Evolutionary conservation across 1,140 invertebrate genomes (phyloP).

Genomic region (Bombyx mandarina): DNA sequence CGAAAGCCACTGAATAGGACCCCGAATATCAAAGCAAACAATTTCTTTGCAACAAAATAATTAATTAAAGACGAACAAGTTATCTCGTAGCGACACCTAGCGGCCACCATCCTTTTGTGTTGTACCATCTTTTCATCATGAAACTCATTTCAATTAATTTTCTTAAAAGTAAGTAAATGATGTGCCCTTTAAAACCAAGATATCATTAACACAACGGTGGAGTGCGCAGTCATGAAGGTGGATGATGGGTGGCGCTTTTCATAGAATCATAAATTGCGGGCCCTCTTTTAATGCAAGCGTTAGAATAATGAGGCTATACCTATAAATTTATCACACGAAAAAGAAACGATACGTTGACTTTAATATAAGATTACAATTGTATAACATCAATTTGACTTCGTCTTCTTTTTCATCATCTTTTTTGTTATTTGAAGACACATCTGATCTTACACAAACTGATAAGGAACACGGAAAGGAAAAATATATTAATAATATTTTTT

Average conservation of each 20-base stretch:
- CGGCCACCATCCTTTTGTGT: slow-evolving; percentile 55
- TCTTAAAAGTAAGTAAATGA: slow-evolving; percentile 67
- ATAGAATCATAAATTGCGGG: too few relatives aligned
- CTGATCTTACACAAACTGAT: too few relatives aligned
- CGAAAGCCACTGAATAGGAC: slow-evolving; percentile 40
- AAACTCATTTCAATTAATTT: slow-evolving; percentile 71
- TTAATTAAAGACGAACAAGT: slow-evolving; percentile 67
- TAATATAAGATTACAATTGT: not conserved
- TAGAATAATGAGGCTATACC: too few relatives aligned
- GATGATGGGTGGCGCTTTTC: too few relatives aligned
- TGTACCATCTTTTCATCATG: slow-evolving; percentile 63
- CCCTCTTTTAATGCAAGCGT: too few relatives aligned
- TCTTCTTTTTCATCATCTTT: not conserved
- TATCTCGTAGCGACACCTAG: slow-evolving; percentile 65
- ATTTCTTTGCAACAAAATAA: slow-evolving; percentile 60
- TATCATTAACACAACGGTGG: slow-evolving; percentile 58
- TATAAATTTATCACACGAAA: not conserved
- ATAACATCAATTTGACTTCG: not conserved
- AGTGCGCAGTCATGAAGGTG: slow-evolving; percentile 7
- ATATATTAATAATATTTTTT: too few relatives aligned
- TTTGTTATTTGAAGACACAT: not conserved
- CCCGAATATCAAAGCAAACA: slow-evolving; percentile 48
- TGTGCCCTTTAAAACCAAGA: slow-evolving; percentile 65
- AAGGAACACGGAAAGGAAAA: too few relatives aligned
- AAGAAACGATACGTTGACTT: not conserved